A percentile compares a stretch with the other conserved stretches of the same genome.
phyloP scores from a whole-genome alignment of 1,140 invertebrate genomes.

The Neodiprion pinetum region DNA sequence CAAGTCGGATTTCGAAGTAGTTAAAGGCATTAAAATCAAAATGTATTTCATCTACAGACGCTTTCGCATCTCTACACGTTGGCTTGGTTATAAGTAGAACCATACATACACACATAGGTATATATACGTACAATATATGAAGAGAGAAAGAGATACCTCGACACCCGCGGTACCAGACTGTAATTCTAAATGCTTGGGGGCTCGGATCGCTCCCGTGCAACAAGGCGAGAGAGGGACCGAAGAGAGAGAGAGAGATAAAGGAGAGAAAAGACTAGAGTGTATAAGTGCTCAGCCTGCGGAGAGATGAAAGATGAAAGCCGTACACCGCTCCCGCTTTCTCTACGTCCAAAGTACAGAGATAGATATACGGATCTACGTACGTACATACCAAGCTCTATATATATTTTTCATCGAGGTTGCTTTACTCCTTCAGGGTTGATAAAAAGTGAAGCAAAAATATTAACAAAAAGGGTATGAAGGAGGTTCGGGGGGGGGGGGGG shows the following conservation, averaged over 20 bases:
- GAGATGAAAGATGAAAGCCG: slow-evolving; percentile 58
- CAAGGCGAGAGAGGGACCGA: slow-evolving; percentile 30
- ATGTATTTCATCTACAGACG: slow-evolving; percentile 44
- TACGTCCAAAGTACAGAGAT: slow-evolving; percentile 48
- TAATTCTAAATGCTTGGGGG: background rate
- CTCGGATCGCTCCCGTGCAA: slow-evolving; percentile 9
- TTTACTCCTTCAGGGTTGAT: background rate
- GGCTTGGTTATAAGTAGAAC: no score
- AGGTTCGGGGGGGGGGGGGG: no score
- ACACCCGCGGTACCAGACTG: slow-evolving; percentile 13
- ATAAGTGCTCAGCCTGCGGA: slow-evolving; percentile 55
- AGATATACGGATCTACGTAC: slow-evolving; percentile 32
- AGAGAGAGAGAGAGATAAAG: slow-evolving; percentile 35
- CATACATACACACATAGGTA: no score
- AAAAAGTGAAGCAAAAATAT: background rate
- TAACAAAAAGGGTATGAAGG: no score
- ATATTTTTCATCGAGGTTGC: background rate
- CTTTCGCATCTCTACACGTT: no score
- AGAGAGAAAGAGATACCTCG: slow-evolving; percentile 11
- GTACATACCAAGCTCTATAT: background rate
- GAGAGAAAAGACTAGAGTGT: slow-evolving; percentile 42
- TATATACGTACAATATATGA: background rate
- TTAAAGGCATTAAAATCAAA: slow-evolving; percentile 61
- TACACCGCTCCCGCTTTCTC: slow-evolving; percentile 39
- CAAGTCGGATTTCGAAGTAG: slow-evolving; percentile 52